Base-by-base conservation (phyloP, 2,888 invertebrate genomes). In the Hecatera dysodea region DNA sequence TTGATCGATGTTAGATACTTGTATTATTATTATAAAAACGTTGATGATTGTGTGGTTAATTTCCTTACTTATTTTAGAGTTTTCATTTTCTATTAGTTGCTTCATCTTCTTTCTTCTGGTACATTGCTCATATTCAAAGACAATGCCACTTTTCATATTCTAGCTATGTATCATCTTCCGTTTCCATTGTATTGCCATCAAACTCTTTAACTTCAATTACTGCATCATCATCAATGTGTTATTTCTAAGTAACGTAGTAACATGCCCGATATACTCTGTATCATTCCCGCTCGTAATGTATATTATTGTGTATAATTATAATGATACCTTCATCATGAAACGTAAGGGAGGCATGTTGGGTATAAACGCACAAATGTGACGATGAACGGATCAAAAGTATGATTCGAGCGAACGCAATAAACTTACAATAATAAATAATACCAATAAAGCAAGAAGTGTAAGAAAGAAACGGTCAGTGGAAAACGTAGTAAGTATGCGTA, bases 271-370 rank as follows among this genome's bases (percentile, higher is more conserved):
- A 88, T 88, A 90, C 87, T 91, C 87, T 92, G 86, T 91, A 92
- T 93, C 93, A 92, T 93, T 93, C 93, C 93, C 94, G 93, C 93
- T 93, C 89, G 85, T 90, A 87, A 81, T 88, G 90, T 90, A 90
- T 88, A 90, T 85, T 89, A 87, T 85, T 91, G 87, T 92, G 88
- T 90, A 90, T 91, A 90, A 91, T 91, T 92, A 91, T 92, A 93
- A 91, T 92, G 90, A 91, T 92, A 93, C 91, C 92, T 90, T 91
- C 90, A 89, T 86, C 69, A 72, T 74, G 56, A 85, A 89, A 90
- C 89, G 84, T 87, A 88, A 89, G 88, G 87, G 85, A 88, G 79
- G 83, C 78, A 78, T 86, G 86, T 81, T 80, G 78, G 73, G 79
- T 84, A 78, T 72, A 72, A 70, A 80, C 77, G 73, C 81, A 81